phyloP scores from a whole-genome alignment of 2,888 invertebrate genomes.

The Enchytraeus crypticus region DNA sequence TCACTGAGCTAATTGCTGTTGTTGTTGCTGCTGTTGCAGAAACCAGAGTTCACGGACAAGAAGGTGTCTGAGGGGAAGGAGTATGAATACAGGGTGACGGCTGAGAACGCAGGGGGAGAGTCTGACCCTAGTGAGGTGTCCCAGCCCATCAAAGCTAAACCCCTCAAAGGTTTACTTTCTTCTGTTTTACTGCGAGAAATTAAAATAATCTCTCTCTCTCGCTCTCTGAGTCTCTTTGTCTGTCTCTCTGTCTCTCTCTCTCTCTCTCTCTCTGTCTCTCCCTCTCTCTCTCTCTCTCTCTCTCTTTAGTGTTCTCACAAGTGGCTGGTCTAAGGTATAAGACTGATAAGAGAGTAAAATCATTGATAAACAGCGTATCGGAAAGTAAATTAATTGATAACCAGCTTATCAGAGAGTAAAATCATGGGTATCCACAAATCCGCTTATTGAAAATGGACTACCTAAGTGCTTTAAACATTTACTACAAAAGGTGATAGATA shows the following conservation, averaged over 20 bases:
- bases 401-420: too few relatives aligned
- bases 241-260: too few relatives aligned
- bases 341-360: too few relatives aligned
- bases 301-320: too few relatives aligned
- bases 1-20: background rate
- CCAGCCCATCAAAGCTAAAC: constrained; percentile 44
- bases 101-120: constrained; percentile 49
- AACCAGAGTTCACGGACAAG: constrained; percentile 44
- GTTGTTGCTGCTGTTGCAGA: constrained; percentile 2
- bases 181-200: too few relatives aligned
- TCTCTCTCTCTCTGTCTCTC: background rate
- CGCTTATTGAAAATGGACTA: background rate
- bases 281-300: background rate
- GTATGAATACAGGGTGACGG: constrained; percentile 51
- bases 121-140: constrained; percentile 44
- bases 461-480: background rate
- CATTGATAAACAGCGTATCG: too few relatives aligned
- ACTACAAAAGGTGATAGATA: background rate
- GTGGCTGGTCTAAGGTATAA: too few relatives aligned
- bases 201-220: too few relatives aligned
- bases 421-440: background rate
- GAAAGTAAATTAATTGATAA: too few relatives aligned
- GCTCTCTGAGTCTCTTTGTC: too few relatives aligned
- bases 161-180: constrained; percentile 46
- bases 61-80: constrained; percentile 68